Evolutionary conservation across 2,797 vertebrate genomes (phyloP).

Genomic region (Orientallactaga sibirica): DNA sequence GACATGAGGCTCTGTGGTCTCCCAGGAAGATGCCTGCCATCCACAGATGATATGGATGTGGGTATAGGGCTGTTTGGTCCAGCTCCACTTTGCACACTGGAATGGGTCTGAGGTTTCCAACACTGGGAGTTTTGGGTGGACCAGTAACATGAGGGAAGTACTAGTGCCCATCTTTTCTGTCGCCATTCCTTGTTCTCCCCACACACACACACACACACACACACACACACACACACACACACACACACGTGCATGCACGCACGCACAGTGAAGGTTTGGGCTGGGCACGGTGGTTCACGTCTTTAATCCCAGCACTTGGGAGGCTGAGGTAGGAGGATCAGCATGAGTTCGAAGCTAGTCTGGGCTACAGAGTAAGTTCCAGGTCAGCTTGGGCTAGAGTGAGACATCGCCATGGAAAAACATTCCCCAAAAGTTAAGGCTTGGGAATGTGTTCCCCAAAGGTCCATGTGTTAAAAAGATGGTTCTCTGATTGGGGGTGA

Average conservation of each 20-base stretch:
- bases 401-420: no score
- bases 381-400: no score
- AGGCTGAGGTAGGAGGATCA: no score
- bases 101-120: not conserved
- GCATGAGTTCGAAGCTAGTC: no score
- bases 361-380: no score
- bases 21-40: not conserved
- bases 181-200: not conserved
- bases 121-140: not conserved
- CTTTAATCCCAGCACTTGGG: no score
- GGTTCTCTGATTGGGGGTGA: not conserved
- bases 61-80: fast-evolving
- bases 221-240: no score
- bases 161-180: not conserved
- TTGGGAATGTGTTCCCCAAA: not conserved
- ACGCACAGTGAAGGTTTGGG: not conserved
- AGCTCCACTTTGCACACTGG: not conserved
- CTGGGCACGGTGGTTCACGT: no score
- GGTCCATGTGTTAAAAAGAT: not conserved
- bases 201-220: no score
- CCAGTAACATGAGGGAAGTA: not conserved
- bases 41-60: fast-evolving
- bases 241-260: no score
- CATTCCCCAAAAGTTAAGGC: not conserved
- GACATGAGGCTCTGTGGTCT: not conserved